Conservation (phyloP, 2,797 vertebrate species). For the Clamator glandarius region DNA sequence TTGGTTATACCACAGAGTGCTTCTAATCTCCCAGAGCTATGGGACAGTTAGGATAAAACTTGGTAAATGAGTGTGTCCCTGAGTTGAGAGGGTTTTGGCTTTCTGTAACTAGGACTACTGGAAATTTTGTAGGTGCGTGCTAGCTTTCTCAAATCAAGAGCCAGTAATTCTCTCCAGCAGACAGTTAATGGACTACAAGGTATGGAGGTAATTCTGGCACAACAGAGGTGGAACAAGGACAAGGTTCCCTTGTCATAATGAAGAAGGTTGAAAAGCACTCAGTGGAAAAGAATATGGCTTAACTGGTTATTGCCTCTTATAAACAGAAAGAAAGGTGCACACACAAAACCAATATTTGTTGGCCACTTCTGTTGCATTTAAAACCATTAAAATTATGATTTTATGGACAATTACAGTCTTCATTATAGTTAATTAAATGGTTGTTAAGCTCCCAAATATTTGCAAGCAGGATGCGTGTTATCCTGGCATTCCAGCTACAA, state of each 20-base stretch:
- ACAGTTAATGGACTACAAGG: background rate
- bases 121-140: background rate
- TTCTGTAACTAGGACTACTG: background rate
- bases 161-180: background rate
- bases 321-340: background rate
- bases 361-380: background rate
- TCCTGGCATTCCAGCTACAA: background rate
- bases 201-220: constrained; percentile 23
- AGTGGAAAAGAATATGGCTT: background rate
- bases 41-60: constrained; percentile 34
- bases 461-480: background rate
- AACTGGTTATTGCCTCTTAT: background rate
- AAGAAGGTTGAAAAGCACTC: background rate
- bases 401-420: background rate
- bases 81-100: background rate
- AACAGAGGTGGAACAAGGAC: background rate
- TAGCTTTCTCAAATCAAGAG: constrained; percentile 17
- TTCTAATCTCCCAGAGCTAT: constrained; percentile 18
- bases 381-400: background rate
- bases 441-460: background rate
- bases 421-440: background rate
- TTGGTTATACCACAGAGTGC: background rate
- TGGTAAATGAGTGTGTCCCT: background rate
- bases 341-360: background rate
- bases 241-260: background rate